Evolutionary conservation across 2,888 invertebrate species (phyloP), one percentile per base, ranked within the genome.

Genomic region (Sinelater perroti): DNA sequence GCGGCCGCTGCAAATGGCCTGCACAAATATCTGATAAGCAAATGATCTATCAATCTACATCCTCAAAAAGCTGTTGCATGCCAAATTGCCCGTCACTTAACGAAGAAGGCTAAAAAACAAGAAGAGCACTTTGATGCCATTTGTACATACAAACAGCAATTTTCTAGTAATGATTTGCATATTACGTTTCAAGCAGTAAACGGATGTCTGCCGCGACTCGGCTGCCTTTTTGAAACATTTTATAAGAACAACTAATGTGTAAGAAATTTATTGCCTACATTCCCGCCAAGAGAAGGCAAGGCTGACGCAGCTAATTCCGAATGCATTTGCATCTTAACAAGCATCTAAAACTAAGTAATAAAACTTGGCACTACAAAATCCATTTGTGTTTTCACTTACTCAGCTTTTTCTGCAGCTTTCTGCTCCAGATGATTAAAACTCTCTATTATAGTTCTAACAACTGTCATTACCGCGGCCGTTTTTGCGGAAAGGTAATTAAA

Each of bases 321-420:
- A 40, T 16, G 11, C 24, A 40, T 40, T 40, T 40, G 40, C 40
- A 40, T 24, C 24, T 40, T 40, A 40, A 40, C 40, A 40, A 24
- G 40, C 21, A 10, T 21, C 38, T 20, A 20, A n/a, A 28, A 20
- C 24, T 35, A 20, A 20, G 40, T 24, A 40, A 24, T 24, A 40
- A 40, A 40, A 40, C 7, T 40, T 40, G 14, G 26, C 40, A 24
- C 26, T 40, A 40, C 17, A 35, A 38, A 40, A 24, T 40, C 40
- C 21, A 40, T 40, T 21, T 40, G 40, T 14, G 24, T 24, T 24
- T 24, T 10, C n/a, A 38, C 40, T 40, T 17, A 38, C 21, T 21
- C 38, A n/a, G 1, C 4, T 36, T 36, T 17, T 36, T 38, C 20
- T 38, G n/a, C 2, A 18, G 8, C 38, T 38, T 36, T 36, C 10